Base-by-base conservation (phyloP, 2,888 invertebrate species). In the Atherix ibis region DNA sequence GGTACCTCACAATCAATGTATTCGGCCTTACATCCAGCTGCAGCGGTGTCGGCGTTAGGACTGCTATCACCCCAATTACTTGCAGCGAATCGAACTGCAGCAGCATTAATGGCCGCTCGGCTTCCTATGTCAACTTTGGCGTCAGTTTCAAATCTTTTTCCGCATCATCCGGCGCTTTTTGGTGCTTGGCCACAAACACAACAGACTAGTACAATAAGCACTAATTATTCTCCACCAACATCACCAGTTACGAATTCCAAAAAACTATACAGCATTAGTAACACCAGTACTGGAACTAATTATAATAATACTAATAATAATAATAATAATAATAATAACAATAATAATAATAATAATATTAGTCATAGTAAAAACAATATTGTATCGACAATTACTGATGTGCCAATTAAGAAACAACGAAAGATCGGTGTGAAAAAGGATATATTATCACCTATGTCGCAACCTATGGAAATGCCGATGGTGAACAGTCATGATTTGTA, bases 61-160 rank as follows among this genome's bases (percentile, higher is more conserved):
- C 58, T 61, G 53, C 40, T 60, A 1, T 56, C 60, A 35, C 58
- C 61, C 36, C 37, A 36, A 32, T 53, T 58, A 25, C 36, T 59
- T 29, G 57, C 56, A 2, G 57, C 59, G 9, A 58, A 58, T 43
- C 51, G 55, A 37, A 56, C 58, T n/a, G 58, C 56, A 4, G 54
- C 59, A 2, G 61, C 61, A 5, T 50, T 61, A 36, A 58, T 61
- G 56, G 57, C 58, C 3, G 49, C 52, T 4, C 56, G 58, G 36
- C 40, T 60, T 36, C 59, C 59, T 10, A 57, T 60, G 52, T 54
- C 56, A 32, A 52, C 53, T 12, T 38, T 59, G 37, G 59, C 59
- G 35, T 57, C 48, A 17, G 27, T 43, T 14, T 35, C 42, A 18
- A 51, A 54, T 2, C 42, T 60, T 4, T 59, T 61, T 34, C 58